Evolutionary conservation across 1,140 invertebrate species (phyloP).

Genomic region (Polypedilum pembai): DNA sequence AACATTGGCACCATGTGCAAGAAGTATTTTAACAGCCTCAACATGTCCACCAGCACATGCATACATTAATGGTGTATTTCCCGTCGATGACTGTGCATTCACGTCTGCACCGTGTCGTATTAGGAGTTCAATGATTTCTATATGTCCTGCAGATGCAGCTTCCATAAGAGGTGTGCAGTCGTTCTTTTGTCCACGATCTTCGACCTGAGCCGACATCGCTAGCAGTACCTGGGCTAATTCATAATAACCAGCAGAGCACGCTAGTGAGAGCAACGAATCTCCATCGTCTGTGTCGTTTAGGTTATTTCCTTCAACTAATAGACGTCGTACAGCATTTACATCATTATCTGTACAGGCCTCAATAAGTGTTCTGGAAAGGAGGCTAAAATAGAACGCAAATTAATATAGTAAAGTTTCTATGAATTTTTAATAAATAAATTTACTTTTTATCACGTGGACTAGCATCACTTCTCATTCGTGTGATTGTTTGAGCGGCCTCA

Average conservation of each 20-base stretch:
- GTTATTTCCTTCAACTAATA: slow-evolving; percentile 74
- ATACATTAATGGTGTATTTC: slow-evolving; percentile 97
- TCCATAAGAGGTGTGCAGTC: slow-evolving; percentile 97
- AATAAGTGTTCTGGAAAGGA: slow-evolving; percentile 41
- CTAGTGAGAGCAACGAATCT: slow-evolving; percentile 82
- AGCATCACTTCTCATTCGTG: slow-evolving; percentile 84
- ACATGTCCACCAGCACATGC: slow-evolving; percentile 94
- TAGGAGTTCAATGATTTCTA: slow-evolving; percentile 87
- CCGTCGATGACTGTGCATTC: slow-evolving; percentile 91
- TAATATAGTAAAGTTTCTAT: too few species aligned
- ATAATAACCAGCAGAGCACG: slow-evolving; percentile 89
- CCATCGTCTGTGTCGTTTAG: slow-evolving; percentile 79
- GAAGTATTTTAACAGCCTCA: slow-evolving; percentile 79
- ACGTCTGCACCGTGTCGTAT: slow-evolving; percentile 90
- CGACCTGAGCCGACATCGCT: slow-evolving; percentile 95
- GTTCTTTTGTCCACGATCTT: slow-evolving; percentile 83
- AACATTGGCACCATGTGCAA: slow-evolving; percentile 88
- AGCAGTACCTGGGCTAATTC: slow-evolving; percentile 88
- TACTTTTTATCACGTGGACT: slow-evolving; percentile 46
- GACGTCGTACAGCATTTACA: slow-evolving; percentile 77
- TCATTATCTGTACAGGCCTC: slow-evolving; percentile 84
- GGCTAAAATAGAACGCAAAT: slow-evolving; percentile 33
- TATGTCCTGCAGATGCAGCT: slow-evolving; percentile 87
- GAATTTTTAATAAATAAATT: slow-evolving; percentile 28
- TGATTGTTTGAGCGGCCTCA: slow-evolving; percentile 90